Conservation (phyloP, 2,113 vertebrate species). For the Aramus guarauna region DNA sequence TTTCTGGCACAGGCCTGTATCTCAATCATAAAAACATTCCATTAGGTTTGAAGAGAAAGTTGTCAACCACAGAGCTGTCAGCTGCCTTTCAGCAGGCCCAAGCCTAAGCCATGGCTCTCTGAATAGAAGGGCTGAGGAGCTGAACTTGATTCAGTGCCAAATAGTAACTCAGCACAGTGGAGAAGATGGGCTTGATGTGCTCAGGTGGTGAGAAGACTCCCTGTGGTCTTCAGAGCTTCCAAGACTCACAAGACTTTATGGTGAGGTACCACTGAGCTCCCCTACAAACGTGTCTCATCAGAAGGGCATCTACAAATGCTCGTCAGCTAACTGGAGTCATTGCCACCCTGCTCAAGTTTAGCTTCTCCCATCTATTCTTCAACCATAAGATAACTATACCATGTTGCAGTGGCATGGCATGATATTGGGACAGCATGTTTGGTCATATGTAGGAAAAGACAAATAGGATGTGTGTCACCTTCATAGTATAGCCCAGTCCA, state of each 20-base stretch:
- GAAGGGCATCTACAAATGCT: not conserved
- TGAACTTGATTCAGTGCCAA: not conserved
- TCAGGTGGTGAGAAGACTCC: not conserved
- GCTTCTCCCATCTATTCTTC: not conserved
- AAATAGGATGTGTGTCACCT: not conserved
- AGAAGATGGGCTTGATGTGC: not conserved
- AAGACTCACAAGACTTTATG: not conserved
- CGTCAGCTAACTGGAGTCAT: not conserved
- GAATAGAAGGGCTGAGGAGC: not conserved
- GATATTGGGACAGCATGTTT: accelerated
- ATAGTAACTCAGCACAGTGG: not conserved
- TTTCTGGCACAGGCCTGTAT: not conserved
- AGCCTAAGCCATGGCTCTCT: not conserved
- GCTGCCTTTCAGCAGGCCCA: not conserved
- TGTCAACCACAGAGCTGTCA: not conserved
- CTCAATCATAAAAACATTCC: not conserved
- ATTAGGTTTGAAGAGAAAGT: not conserved
- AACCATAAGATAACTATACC: not conserved
- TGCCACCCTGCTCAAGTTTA: not conserved
- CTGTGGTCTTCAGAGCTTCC: not conserved
- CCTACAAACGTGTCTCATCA: not conserved
- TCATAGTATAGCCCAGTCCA: not conserved
- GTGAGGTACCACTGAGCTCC: not conserved
- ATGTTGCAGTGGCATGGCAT: accelerated
- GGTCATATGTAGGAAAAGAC: not conserved